Percentiles rank a stretch among this genome's conserved stretches.
phyloP scores from a whole-genome alignment of 1,140 invertebrate species.

The Pachypeltis micranthus region DNA sequence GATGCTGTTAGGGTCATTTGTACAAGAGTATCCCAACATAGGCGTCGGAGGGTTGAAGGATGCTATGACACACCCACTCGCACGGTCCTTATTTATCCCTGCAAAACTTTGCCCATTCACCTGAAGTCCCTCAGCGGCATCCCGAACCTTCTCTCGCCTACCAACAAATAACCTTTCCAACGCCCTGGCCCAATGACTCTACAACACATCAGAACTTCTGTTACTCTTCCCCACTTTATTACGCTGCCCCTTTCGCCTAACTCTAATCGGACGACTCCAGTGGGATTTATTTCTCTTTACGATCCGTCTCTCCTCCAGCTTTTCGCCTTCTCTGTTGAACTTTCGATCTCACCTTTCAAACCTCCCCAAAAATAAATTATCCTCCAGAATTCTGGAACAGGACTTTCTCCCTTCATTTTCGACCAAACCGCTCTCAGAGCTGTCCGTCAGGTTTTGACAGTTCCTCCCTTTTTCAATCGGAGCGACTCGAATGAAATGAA shows the following conservation, averaged over 20 bases:
- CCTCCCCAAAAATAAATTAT: not conserved
- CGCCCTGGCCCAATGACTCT: constrained; percentile 12
- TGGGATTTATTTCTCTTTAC: constrained; percentile 15
- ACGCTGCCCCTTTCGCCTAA: constrained; percentile 7
- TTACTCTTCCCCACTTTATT: constrained; percentile 14
- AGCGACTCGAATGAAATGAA: too few relatives aligned
- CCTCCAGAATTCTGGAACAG: too few relatives aligned
- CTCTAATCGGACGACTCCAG: constrained; percentile 15
- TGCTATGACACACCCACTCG: constrained; percentile 10
- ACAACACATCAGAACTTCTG: constrained; percentile 15
- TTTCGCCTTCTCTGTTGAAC: not conserved
- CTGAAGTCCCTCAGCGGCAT: constrained; percentile 6
- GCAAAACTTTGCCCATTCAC: constrained; percentile 13
- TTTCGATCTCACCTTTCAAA: not conserved
- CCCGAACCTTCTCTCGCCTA: not conserved
- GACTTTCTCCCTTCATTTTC: too few relatives aligned
- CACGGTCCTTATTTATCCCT: constrained; percentile 2
- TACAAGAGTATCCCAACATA: constrained; percentile 1
- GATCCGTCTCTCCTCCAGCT: too few relatives aligned
- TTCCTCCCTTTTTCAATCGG: too few relatives aligned
- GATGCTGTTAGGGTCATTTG: constrained; percentile 7
- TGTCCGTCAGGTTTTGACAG: too few relatives aligned
- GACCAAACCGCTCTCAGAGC: too few relatives aligned
- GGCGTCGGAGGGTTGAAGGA: constrained; percentile 1
- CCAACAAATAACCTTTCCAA: constrained; percentile 15